Evolutionary conservation across 2,797 vertebrate genomes (phyloP).

Genomic region (Arrhamphus sclerolepis): DNA sequence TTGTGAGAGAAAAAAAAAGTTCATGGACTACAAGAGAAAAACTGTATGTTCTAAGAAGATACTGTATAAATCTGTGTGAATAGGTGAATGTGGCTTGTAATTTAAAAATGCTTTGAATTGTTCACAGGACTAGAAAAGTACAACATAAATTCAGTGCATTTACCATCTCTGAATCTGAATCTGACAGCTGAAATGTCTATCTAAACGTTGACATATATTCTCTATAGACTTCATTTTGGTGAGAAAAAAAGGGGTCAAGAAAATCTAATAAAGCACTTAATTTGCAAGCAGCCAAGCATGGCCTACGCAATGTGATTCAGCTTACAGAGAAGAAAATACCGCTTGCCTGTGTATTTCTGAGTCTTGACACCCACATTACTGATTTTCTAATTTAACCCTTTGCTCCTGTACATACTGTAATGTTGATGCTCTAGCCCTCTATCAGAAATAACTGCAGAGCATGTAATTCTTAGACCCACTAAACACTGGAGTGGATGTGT

Average conservation of each 20-base stretch:
- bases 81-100: too few species aligned
- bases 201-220: too few species aligned
- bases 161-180: too few species aligned
- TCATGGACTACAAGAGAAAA: conserved; percentile 11
- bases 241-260: conserved; percentile 17
- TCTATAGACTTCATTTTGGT: not conserved
- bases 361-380: conserved; percentile 46
- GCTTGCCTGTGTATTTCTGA: conserved; percentile 2
- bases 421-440: conserved; percentile 21
- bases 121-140: too few species aligned
- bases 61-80: too few species aligned
- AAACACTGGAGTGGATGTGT: too few species aligned
- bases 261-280: conserved; percentile 50
- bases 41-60: not conserved
- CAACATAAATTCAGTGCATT: too few species aligned
- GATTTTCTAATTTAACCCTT: conserved; percentile 33
- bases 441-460: conserved; percentile 5
- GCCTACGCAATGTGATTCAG: conserved; percentile 33
- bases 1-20: too few species aligned
- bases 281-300: conserved; percentile 17
- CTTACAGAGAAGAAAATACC: conserved; percentile 18
- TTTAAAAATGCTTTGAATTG: too few species aligned
- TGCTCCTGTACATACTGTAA: conserved; percentile 15
- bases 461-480: conserved; percentile 2
- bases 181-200: too few species aligned